These are phyloP conservation scores for Sphecodes monilicornis DNA, from an alignment of 2,888 invertebrate species.

Conservation along the genomic window DNA sequence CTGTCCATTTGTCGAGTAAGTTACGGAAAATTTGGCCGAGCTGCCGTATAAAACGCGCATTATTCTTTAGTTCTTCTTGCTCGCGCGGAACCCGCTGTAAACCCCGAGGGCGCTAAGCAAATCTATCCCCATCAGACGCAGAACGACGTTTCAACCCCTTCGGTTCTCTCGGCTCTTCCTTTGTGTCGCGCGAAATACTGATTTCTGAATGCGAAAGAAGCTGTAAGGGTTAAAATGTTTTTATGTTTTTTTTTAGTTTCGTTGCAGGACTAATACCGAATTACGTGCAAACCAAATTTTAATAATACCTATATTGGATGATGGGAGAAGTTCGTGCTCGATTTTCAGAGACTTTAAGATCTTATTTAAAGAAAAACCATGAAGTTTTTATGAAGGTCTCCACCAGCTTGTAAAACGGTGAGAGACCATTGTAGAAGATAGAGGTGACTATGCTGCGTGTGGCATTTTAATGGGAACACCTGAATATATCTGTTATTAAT, in stretches of 20 bases:
- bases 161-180: slow-evolving; percentile 1
- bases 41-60: slow-evolving; percentile 71
- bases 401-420: too few species aligned
- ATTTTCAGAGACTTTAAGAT: too few species aligned
- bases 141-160: slow-evolving; percentile 59
- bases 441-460: too few species aligned
- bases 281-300: neutral
- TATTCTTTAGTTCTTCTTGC: slow-evolving; percentile 71
- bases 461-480: too few species aligned
- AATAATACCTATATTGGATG: too few species aligned
- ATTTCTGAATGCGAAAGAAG: neutral
- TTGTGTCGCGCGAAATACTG: slow-evolving; percentile 1
- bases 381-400: too few species aligned
- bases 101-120: slow-evolving; percentile 66
- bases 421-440: too few species aligned
- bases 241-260: neutral
- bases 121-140: slow-evolving; percentile 73
- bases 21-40: slow-evolving; percentile 55
- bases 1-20: slow-evolving; percentile 71
- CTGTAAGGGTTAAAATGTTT: neutral
- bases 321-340: too few species aligned
- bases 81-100: slow-evolving; percentile 42
- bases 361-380: too few species aligned
- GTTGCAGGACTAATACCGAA: neutral
- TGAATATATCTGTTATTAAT: too few species aligned